Base-by-base conservation (phyloP, 2,888 invertebrate species). In the Emmelina monodactyla region DNA sequence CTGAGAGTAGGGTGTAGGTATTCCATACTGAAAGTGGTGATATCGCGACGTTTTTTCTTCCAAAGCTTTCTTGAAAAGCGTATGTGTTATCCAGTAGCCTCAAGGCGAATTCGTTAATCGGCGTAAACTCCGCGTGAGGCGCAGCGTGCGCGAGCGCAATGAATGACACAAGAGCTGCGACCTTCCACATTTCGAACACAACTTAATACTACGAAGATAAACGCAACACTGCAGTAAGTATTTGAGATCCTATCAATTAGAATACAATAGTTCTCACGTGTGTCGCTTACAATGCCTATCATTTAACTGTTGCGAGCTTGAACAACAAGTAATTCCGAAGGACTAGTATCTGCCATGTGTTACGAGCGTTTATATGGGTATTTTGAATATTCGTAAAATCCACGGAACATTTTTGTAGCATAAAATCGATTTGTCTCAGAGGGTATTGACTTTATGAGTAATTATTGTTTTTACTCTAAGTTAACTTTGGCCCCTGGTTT, bases 1-100 rank as follows among this genome's bases (percentile, higher is more conserved):
- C 76, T 2, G 78, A 71, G 11, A 78, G 49, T 5, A 79, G 46
- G 0, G 79, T 53, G 45, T 76, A 70, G 14, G 75, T 54, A 33
- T 65, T 72, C 80, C 80, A 80, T 2, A 75, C 53, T 1, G 80
- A 79, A 1, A 79, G 37, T 0, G 79, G 79, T 2, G 78, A 73
- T 33, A 76, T 45, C 0, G 66, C 75, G 5, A 71, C 47, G 41
- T 78, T 78, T 16, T 59, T 63, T 1, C 45, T 54, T 2, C 66
- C 72, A 35, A 68, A 73, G 43, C 61, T 68, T 2, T 75, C 70
- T 58, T 71, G 66, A 22, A 51, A 64, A 3, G 65, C 58, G 46
- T 67, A 69, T 2, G 67, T 63, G 34, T 76, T 69, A 39, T 73
- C 67, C 2, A 79, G 49, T 12, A 79, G 46, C 39, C 61, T 58